These are phyloP conservation scores for Lycaon pictus DNA, from an alignment of 2,113 vertebrate species.

Conservation along the genomic window DNA sequence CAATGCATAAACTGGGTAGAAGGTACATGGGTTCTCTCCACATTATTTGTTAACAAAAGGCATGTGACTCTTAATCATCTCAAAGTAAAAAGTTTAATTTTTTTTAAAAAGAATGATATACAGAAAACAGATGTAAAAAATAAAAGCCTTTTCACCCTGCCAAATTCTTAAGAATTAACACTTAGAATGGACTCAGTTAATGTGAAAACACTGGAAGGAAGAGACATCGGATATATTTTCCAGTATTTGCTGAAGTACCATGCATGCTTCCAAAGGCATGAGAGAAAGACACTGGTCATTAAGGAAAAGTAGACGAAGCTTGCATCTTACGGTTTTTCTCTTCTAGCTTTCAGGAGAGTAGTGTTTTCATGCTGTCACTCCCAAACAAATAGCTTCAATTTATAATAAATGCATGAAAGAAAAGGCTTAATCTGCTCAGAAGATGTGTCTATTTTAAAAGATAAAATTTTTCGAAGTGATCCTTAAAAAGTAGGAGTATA, in stretches of 20 bases:
- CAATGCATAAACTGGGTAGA: background rate
- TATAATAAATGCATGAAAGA: constrained; percentile 5
- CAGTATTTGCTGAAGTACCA: background rate
- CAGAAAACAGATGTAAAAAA: background rate
- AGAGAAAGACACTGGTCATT: background rate
- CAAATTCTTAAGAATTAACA: constrained; percentile 10
- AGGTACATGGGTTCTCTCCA: background rate
- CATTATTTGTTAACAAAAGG: background rate
- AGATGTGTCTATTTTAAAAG: constrained; percentile 40
- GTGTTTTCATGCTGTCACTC: background rate
- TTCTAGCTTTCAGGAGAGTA: background rate
- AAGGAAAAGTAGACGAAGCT: background rate
- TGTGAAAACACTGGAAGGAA: constrained; percentile 11
- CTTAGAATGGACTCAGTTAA: background rate
- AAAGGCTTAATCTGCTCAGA: constrained; percentile 26
- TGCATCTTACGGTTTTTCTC: background rate
- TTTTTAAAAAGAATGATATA: background rate
- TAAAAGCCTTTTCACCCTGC: background rate
- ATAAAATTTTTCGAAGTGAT: background rate
- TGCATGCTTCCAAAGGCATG: background rate
- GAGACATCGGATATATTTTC: constrained; percentile 2
- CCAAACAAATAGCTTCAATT: constrained; percentile 27
- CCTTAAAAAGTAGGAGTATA: background rate
- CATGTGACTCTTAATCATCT: background rate
- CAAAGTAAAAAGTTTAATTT: background rate